Evolutionary conservation across 2,113 vertebrate genomes (phyloP).

Genomic region (Podiceps cristatus): DNA sequence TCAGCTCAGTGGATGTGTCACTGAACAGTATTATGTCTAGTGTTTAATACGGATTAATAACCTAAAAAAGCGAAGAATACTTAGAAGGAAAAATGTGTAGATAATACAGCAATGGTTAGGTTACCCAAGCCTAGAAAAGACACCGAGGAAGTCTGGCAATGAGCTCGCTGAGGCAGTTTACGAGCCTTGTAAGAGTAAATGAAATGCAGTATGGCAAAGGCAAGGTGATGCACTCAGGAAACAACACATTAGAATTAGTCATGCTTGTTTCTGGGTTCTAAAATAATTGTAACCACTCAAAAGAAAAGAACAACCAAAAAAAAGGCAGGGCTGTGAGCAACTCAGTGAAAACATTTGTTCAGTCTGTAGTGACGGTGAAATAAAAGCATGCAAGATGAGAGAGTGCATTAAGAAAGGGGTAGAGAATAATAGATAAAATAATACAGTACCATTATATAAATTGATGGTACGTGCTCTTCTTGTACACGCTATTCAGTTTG

Average conservation of each 20-base stretch:
- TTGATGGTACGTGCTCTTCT: slow-evolving; percentile 56
- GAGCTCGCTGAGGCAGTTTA: slow-evolving; percentile 28
- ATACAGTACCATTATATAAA: slow-evolving; percentile 66
- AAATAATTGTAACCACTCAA: slow-evolving; percentile 56
- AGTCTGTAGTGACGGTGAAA: slow-evolving; percentile 48
- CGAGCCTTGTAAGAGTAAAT: slow-evolving; percentile 33
- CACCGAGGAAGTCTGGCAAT: not conserved
- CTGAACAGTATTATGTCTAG: slow-evolving; percentile 14
- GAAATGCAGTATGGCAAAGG: slow-evolving; percentile 41
- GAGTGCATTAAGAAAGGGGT: slow-evolving; percentile 65
- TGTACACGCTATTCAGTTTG: slow-evolving; percentile 54
- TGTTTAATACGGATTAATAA: slow-evolving; percentile 66
- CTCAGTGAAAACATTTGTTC: slow-evolving; percentile 56
- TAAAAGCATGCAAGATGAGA: slow-evolving; percentile 68
- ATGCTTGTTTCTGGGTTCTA: slow-evolving; percentile 50
- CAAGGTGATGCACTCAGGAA: slow-evolving; percentile 57
- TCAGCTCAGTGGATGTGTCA: slow-evolving; percentile 51
- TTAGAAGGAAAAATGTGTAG: slow-evolving; percentile 30
- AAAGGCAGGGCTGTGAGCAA: not conserved
- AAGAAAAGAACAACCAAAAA: slow-evolving; percentile 10
- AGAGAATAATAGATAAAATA: slow-evolving; percentile 71
- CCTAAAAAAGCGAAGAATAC: not conserved
- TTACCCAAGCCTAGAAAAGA: slow-evolving; percentile 20
- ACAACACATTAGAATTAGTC: slow-evolving; percentile 62
- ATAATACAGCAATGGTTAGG: slow-evolving; percentile 8